These are phyloP conservation scores for Protobothrops mucrosquamatus DNA, from an alignment of 2,113 vertebrate genomes.

Conservation along the genomic window DNA sequence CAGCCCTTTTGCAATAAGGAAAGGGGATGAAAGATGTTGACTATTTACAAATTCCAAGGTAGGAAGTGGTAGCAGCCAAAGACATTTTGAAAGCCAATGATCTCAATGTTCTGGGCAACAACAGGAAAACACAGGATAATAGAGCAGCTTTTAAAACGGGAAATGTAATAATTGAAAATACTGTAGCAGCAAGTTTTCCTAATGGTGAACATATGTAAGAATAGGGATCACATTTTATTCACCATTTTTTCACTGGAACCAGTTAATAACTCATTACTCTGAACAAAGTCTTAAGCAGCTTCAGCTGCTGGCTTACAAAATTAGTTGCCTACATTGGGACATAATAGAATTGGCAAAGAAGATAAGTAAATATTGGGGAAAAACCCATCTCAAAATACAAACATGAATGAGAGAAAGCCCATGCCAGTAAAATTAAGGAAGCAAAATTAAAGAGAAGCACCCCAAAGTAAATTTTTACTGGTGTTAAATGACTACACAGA, in stretches of 20 bases:
- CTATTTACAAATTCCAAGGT: not conserved
- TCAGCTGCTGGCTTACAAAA: not conserved
- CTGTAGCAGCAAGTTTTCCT: not conserved
- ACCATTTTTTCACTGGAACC: not conserved
- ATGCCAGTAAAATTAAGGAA: not conserved
- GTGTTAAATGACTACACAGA: not conserved
- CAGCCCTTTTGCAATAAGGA: not conserved
- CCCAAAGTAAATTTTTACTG: not conserved
- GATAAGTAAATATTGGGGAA: not conserved
- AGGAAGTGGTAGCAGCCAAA: not conserved
- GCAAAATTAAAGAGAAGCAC: not conserved
- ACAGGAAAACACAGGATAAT: not conserved
- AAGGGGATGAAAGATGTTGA: too few species aligned
- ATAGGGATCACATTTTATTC: not conserved
- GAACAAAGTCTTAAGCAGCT: constrained; percentile 11
- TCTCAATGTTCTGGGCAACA: not conserved
- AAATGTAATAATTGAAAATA: not conserved
- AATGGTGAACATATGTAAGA: not conserved
- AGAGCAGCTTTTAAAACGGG: not conserved
- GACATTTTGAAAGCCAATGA: not conserved
- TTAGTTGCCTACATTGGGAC: not conserved
- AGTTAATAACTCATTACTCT: not conserved
- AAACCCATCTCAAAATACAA: not conserved
- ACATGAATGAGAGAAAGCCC: not conserved
- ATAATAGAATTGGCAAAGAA: not conserved